phyloP scores from a whole-genome alignment of 2,113 vertebrate species.

The Gymnobelideus leadbeateri region DNA sequence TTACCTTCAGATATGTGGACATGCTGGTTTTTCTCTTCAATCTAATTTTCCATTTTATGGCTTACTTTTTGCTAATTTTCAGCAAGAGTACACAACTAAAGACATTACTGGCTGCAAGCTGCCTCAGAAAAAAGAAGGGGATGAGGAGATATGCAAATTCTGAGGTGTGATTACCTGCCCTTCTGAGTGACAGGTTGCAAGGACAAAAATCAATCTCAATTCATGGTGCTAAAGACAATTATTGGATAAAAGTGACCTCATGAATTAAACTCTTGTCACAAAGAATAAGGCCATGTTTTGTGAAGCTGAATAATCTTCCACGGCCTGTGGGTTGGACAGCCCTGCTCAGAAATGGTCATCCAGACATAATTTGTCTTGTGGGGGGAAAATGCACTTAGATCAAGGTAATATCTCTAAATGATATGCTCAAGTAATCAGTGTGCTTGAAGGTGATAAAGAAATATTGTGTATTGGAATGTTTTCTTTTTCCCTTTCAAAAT shows the following conservation, averaged over 20 bases:
- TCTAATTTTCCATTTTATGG: constrained; percentile 37
- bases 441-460: background rate
- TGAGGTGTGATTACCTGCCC: background rate
- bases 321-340: background rate
- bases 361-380: background rate
- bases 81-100: background rate
- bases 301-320: background rate
- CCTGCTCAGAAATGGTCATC: background rate
- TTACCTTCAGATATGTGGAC: background rate
- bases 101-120: background rate
- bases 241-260: background rate
- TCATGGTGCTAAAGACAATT: constrained; percentile 8
- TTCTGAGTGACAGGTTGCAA: constrained; percentile 9
- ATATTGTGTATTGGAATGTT: background rate
- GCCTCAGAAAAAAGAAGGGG: background rate
- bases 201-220: constrained; percentile 7
- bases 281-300: background rate
- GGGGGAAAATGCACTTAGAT: background rate
- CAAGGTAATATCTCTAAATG: background rate
- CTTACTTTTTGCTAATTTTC: constrained; percentile 31
- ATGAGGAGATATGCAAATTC: constrained; percentile 26
- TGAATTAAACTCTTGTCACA: constrained; percentile 16
- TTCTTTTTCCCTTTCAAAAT: background rate
- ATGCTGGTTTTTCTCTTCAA: background rate
- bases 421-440: background rate